Conservation (phyloP, 2,888 invertebrate species). For the Parnassius mnemosyne region DNA sequence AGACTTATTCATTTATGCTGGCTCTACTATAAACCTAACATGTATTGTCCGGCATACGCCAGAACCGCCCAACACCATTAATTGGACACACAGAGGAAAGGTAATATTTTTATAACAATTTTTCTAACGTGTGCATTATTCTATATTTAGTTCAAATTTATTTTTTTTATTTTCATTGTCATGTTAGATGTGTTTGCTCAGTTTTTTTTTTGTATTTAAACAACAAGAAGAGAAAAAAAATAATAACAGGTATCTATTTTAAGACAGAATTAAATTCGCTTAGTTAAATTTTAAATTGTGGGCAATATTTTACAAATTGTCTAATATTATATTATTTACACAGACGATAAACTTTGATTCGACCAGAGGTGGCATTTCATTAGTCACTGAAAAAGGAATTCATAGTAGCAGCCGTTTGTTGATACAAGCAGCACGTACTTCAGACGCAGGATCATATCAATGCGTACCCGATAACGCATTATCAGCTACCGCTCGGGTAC, state of each 20-base stretch:
- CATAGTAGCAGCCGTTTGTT: conserved; percentile 91
- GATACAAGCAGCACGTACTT: conserved; percentile 89
- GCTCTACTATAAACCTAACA: conserved; percentile 93
- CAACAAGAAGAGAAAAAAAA: too few relatives aligned
- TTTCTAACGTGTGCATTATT: too few relatives aligned
- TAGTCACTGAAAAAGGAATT: conserved; percentile 92
- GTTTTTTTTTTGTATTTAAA: too few relatives aligned
- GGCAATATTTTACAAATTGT: too few relatives aligned
- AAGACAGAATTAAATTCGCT: too few relatives aligned
- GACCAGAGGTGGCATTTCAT: conserved; percentile 92
- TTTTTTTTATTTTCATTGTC: too few relatives aligned
- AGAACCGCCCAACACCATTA: conserved; percentile 90
- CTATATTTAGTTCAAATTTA: too few relatives aligned
- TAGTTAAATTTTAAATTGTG: too few relatives aligned
- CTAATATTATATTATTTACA: background rate
- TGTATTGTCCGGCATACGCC: conserved; percentile 91
- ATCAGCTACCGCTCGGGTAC: conserved; percentile 88
- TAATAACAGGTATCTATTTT: too few relatives aligned
- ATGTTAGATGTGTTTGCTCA: too few relatives aligned
- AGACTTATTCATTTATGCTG: conserved; percentile 91
- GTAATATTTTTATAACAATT: conserved; percentile 44
- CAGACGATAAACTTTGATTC: conserved; percentile 95
- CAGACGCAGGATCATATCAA: conserved; percentile 91
- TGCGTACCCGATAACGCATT: conserved; percentile 92
- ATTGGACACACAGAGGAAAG: conserved; percentile 91